Base-by-base conservation (phyloP, 2,888 invertebrate genomes). In the Schrankia costaestrigalis region DNA sequence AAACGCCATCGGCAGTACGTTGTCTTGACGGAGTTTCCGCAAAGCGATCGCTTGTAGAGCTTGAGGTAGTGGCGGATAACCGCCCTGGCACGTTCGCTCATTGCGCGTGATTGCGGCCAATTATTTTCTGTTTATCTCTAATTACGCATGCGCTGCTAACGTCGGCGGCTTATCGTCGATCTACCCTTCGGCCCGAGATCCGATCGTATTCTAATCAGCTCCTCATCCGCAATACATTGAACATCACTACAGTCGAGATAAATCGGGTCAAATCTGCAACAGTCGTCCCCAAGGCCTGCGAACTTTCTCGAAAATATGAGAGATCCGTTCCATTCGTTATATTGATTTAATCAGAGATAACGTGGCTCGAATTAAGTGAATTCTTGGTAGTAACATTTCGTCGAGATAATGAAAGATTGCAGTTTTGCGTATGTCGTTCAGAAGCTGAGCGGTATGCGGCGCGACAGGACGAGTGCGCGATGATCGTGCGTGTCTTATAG, bases 101-200 rank as follows among this genome's bases (percentile, higher is more conserved):
- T 72, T 71, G 76, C 78, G 72, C 82, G 78, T 82, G 83, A 85
- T 85, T 81, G 80, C 68, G 75, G 83, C 87, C 87, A 87, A 87
- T 87, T 87, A 87, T 85, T 85, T 87, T 85, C 81, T 83, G 85
- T 85, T 85, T 85, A 85, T 85, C 85, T 85, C 86, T 87, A 86
- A 87, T 87, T 87, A 86, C 83, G 83, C 80, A 85, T 84, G 75
- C 85, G 77, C 82, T 78, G 84, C 83, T 78, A 76, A 80, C 83
- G 80, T 80, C 70, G 73, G 53, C 64, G 64, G 65, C 71, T 86
- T 86, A 87, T 87, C 87, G 63, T 40, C 26, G 53, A 87, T 87
- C 86, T 87, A 75, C 84, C 87, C 86, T 86, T 77, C 83, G 84
- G 76, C 84, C 87, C 58, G 56, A 79, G 85, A 85, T 85, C 64